Percentiles rank a stretch among this genome's conserved stretches.
Evolutionary conservation across 2,888 invertebrate species (phyloP).

Genomic region (Criorhina ranunculi): DNA sequence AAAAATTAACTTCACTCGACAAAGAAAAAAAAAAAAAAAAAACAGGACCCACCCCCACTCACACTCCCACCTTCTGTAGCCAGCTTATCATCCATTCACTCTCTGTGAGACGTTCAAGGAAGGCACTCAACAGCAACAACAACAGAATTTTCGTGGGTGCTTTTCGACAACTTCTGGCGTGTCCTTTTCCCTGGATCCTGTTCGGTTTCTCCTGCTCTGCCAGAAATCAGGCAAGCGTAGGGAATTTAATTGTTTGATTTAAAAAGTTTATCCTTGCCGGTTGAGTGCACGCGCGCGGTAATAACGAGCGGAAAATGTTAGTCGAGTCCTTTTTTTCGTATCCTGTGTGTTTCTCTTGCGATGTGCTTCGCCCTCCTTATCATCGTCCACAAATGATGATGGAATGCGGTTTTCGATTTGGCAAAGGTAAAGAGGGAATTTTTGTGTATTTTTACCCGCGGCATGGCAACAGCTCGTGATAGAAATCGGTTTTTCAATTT

Average conservation of each 20-base stretch:
- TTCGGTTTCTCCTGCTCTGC: conserved; percentile 32
- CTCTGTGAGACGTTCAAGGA: conserved; percentile 49
- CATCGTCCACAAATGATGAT: conserved; percentile 38
- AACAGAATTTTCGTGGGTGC: conserved; percentile 24
- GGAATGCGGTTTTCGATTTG: conserved; percentile 66
- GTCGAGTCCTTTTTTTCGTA: conserved; percentile 66
- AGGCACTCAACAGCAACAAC: conserved; percentile 39
- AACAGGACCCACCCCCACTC: conserved; percentile 28
- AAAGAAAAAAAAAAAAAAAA: conserved; percentile 2
- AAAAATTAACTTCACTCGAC: conserved; percentile 63
- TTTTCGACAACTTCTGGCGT: conserved; percentile 41
- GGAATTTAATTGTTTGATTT: conserved; percentile 78
- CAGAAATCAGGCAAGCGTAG: conserved; percentile 77
- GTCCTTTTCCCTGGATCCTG: conserved; percentile 57
- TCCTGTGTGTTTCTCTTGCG: conserved; percentile 47
- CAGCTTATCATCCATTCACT: conserved; percentile 48
- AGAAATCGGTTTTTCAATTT: conserved; percentile 31
- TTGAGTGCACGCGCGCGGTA: conserved; percentile 76
- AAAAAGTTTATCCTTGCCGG: conserved; percentile 77
- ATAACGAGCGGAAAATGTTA: conserved; percentile 76
- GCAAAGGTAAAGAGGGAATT: conserved; percentile 56
- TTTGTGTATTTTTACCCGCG: not conserved
- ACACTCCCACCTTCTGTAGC: conserved; percentile 13
- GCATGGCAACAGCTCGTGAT: conserved; percentile 34
- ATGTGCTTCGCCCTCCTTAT: not conserved